These are phyloP conservation scores for Sternotherus odoratus DNA, from an alignment of 2,797 vertebrate genomes.

Conservation along the genomic window DNA sequence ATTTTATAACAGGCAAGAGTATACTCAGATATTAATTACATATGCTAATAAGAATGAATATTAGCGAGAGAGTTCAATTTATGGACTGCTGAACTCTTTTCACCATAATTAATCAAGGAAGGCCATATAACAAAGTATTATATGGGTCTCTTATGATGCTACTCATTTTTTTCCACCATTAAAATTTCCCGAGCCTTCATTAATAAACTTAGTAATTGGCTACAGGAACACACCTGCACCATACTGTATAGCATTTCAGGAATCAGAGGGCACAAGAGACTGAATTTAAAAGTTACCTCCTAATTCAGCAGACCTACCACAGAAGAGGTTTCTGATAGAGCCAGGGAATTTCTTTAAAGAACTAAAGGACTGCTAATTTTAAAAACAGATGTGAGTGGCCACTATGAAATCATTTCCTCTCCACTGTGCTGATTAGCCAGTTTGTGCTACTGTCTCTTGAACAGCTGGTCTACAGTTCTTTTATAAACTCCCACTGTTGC, in stretches of 20 bases:
- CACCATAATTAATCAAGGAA: neutral
- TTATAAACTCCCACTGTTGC: constrained; percentile 3
- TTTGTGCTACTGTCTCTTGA: constrained; percentile 15
- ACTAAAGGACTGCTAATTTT: neutral
- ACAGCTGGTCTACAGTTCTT: constrained; percentile 34
- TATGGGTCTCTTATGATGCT: neutral
- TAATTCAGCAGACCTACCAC: neutral
- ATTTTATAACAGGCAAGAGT: neutral
- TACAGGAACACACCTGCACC: neutral
- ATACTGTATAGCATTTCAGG: neutral
- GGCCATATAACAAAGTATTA: neutral
- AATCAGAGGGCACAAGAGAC: neutral
- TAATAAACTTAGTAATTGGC: neutral
- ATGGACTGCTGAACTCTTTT: neutral
- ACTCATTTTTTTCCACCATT: neutral
- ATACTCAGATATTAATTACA: neutral
- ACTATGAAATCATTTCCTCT: constrained; percentile 38
- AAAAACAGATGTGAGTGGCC: constrained; percentile 39
- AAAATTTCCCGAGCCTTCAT: neutral
- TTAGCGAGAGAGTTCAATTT: neutral
- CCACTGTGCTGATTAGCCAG: constrained; percentile 32
- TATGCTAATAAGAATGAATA: neutral
- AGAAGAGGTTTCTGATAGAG: neutral
- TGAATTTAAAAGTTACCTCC: neutral
- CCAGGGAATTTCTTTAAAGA: neutral